Base-by-base conservation (phyloP, 2,113 vertebrate genomes). In the Salvelinus fontinalis region DNA sequence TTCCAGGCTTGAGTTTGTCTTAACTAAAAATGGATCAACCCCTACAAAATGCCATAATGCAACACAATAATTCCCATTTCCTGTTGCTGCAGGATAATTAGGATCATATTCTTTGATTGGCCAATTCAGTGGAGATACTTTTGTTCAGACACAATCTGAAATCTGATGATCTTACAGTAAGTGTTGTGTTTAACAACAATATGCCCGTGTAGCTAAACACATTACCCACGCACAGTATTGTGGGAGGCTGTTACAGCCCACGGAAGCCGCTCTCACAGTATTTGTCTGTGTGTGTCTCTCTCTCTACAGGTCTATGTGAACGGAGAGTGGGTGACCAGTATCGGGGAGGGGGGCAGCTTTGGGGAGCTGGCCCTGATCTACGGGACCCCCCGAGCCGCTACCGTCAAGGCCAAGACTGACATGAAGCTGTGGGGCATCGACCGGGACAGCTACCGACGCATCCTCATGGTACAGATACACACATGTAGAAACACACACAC, bases 271-370 rank as follows among this genome's bases (percentile, higher is more conserved):
- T 81, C 70, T 70, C 1, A 26, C 64, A 70, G 70, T 59, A 1
- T 73, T 0, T 66, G 20, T 22, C 62, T 80, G 48, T 34, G 49
- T 75, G 51, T 74, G 34, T 77, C 39, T 51, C 64, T 81, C 74
- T 81, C 2, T 67, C 81, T 66, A 8, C 79, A 99, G 97, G 97
- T 99, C n/a, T 98, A 97, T 31, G 97, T 99, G 81, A 98, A 97
- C 0, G 96, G 96, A 49, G 97, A 99, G 78, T 96, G 95, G 97
- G 97, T 98, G 86, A 99, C 97, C 89, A 96, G 85, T 90, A 99
- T 99, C 4, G 95, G 97, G 22, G 97, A 99, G 89, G 97, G 97
- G 64, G 97, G 97, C 39, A 96, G 95, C 84, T 97, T 96, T 0
- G 96, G 95, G 78, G 96, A 97, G 70, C 93, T 97, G 76, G 95